These are phyloP conservation scores for Panurus biarmicus DNA, from an alignment of 2,113 vertebrate genomes.

Conservation along the genomic window DNA sequence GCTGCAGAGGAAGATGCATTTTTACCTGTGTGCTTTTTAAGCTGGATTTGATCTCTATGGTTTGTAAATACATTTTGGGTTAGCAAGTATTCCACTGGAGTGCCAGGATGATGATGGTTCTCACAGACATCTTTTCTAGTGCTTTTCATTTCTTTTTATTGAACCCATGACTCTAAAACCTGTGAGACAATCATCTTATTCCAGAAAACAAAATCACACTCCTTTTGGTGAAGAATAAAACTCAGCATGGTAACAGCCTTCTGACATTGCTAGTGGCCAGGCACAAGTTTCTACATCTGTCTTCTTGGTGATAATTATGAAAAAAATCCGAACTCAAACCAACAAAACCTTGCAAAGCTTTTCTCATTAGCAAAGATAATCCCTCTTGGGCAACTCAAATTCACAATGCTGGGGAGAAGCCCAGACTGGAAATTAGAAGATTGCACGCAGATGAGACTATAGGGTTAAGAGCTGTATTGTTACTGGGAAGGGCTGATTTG, in stretches of 20 bases:
- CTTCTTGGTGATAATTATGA: background rate
- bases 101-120: background rate
- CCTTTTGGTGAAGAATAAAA: background rate
- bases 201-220: background rate
- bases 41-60: background rate
- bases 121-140: background rate
- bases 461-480: background rate
- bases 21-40: background rate
- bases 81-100: background rate
- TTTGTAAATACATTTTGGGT: background rate
- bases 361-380: background rate
- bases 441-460: accelerated
- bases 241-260: background rate
- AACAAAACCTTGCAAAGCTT: background rate
- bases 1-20: background rate
- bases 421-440: background rate
- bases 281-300: background rate
- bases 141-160: background rate
- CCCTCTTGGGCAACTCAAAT: background rate
- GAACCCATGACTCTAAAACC: background rate
- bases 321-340: background rate
- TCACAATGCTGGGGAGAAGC: background rate
- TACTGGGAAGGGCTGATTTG: background rate
- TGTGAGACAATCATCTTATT: background rate
- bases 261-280: background rate